Base-by-base conservation (phyloP, 2,797 vertebrate genomes). In the Enteromius mattozi region DNA sequence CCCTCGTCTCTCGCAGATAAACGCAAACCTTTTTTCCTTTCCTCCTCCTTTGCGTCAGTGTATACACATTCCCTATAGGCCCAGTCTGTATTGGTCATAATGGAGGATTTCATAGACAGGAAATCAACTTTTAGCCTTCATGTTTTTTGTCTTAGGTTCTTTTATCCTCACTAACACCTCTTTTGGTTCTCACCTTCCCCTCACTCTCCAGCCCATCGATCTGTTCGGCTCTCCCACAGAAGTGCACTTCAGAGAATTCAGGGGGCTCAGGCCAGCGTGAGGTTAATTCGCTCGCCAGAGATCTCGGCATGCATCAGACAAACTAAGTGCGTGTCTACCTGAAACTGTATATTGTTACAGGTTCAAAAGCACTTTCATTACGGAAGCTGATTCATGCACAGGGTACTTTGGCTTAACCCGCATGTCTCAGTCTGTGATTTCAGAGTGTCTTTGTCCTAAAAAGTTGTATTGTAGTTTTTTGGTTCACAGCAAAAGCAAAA, bases 31-130 rank as follows among this genome's bases (percentile, higher is more conserved):
- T 92, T 40, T 54, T 72, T 63, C 35, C 76, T 49, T 72, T 89
- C 90, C 86, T 80, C 86, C 86, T 88, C 90, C 89, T 89, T 92
- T 89, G 47, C 76, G 33, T 82, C 70, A 51, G 37, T 75, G 33
- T 37, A 37, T 33, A 19, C 24, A 65, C 30, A 75, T 51, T 75
- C 59, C 70, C 71, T 37, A 51, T 13, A 68, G 61, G 42, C 61
- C 1, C 42, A 3, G 42, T 51, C 45, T 49, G 24, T 49, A n/a
- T 66, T 82, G 70, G 79, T 59, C 49, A 47, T 71, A 77, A 69
- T 70, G 65, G 74, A 63, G 63, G 63, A 78, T 78, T 86, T 78
- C 77, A 78, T 69, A 83, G 82, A 83, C 61, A 8, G 49, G 35
- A 83, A 69, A 78, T 83, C 74, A 78, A 56, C 69, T 70, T 65